phyloP scores from a whole-genome alignment of 1,140 invertebrate genomes.

The Brachionus manjavacas region DNA sequence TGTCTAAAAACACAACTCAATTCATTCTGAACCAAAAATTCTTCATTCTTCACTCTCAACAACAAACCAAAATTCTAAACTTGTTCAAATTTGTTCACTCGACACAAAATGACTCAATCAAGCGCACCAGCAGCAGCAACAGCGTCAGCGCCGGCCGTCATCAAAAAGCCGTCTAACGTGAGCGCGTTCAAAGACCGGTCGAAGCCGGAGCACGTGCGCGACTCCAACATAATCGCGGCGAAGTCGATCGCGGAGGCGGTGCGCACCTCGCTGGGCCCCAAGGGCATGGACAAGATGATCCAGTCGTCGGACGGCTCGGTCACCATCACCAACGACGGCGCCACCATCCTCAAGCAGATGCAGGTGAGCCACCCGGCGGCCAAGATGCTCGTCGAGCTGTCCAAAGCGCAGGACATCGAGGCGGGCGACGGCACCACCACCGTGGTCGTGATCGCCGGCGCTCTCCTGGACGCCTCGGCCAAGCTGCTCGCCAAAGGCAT shows the following conservation, averaged over 20 bases:
- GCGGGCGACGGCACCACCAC: conserved; percentile 98
- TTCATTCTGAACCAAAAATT: neutral
- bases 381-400: conserved; percentile 78
- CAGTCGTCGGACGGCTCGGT: conserved; percentile 94
- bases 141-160: neutral
- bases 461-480: conserved; percentile 85
- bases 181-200: conserved; percentile 11
- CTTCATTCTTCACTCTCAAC: neutral
- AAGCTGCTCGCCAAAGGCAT: conserved; percentile 82
- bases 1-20: neutral
- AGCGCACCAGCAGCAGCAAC: neutral
- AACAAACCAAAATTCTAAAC: neutral
- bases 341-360: conserved; percentile 98
- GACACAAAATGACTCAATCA: conserved; percentile 23
- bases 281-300: conserved; percentile 99
- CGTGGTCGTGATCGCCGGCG: conserved; percentile 91
- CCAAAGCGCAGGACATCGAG: conserved; percentile 95
- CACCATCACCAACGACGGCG: conserved; percentile 99
- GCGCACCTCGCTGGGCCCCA: conserved; percentile 90
- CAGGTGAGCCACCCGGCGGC: conserved; percentile 96
- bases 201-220: conserved; percentile 62
- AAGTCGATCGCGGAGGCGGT: conserved; percentile 99
- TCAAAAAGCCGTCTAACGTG: neutral
- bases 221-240: conserved; percentile 91
- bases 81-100: neutral